Evolutionary conservation across 2,888 invertebrate species (phyloP).

Genomic region (Choreutis nemorana): DNA sequence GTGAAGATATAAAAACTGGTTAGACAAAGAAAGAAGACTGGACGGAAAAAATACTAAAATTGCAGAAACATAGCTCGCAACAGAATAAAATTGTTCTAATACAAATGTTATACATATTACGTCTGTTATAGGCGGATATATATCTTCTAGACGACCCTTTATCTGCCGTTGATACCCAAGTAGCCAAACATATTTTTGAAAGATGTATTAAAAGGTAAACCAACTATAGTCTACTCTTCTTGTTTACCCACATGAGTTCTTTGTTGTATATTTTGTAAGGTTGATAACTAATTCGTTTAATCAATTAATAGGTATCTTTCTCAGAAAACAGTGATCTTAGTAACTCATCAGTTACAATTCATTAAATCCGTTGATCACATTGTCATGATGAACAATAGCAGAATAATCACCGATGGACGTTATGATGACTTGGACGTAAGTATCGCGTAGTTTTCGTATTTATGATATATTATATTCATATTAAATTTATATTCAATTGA

Average conservation of each 20-base stretch:
- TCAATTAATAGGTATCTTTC: constrained; percentile 48
- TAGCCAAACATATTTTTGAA: constrained; percentile 74
- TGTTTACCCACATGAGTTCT: not conserved
- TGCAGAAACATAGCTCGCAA: too few species aligned
- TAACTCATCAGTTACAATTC: constrained; percentile 88
- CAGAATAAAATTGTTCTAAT: too few species aligned
- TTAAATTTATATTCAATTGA: too few species aligned
- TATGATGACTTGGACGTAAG: constrained; percentile 43
- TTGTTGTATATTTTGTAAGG: not conserved
- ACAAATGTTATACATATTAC: too few species aligned
- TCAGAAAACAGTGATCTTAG: constrained; percentile 76
- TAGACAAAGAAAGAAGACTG: too few species aligned
- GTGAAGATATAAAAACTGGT: not conserved
- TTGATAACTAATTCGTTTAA: not conserved
- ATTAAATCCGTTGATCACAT: constrained; percentile 71
- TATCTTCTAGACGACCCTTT: constrained; percentile 80
- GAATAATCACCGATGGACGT: constrained; percentile 35
- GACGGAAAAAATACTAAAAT: too few species aligned
- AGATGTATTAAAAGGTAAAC: constrained; percentile 67
- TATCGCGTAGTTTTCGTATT: not conserved
- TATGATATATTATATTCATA: too few species aligned
- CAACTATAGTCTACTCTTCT: not conserved
- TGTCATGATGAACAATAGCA: constrained; percentile 48
- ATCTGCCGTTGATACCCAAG: constrained; percentile 77
- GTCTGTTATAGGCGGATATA: constrained; percentile 67